A percentile compares a stretch with the other conserved stretches of the same genome.
phyloP scores from a whole-genome alignment of 2,113 vertebrate genomes.

The Ageneiosus marmoratus region DNA sequence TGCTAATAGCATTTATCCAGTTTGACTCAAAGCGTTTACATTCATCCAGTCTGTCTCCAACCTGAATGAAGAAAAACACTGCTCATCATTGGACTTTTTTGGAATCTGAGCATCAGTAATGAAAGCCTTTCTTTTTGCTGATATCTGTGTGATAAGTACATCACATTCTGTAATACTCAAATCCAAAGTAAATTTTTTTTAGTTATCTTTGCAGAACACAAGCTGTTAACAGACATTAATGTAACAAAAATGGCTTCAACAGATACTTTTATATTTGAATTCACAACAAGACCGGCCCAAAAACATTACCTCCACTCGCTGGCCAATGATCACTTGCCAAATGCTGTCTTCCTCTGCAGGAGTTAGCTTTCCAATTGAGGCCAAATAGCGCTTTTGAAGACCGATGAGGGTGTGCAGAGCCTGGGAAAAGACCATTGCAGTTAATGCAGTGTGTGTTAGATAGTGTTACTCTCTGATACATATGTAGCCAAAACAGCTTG shows the following conservation, averaged over 20 bases:
- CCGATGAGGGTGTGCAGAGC: constrained; percentile 74
- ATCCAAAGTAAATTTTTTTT: neutral
- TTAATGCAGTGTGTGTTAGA: no score
- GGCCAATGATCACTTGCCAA: constrained; percentile 78
- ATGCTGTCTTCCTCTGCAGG: constrained; percentile 69
- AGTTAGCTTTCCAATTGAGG: constrained; percentile 68
- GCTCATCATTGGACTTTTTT: neutral
- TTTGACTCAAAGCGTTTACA: constrained; percentile 68
- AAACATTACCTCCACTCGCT: constrained; percentile 70
- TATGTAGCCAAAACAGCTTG: neutral
- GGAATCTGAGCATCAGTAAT: neutral
- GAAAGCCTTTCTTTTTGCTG: neutral
- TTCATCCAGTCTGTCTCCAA: constrained; percentile 65
- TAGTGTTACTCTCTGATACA: neutral
- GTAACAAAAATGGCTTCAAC: neutral
- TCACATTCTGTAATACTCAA: neutral
- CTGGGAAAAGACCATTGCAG: constrained; percentile 48
- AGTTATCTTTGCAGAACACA: neutral
- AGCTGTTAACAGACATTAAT: neutral
- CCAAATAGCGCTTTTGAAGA: constrained; percentile 71
- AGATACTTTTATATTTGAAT: neutral
- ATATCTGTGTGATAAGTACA: neutral
- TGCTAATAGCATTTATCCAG: constrained; percentile 68
- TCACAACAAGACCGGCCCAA: neutral
- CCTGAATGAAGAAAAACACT: constrained; percentile 54